These are phyloP conservation scores for Metridium senile DNA, from an alignment of 92 coral and sea anemone species.

Conservation along the genomic window DNA sequence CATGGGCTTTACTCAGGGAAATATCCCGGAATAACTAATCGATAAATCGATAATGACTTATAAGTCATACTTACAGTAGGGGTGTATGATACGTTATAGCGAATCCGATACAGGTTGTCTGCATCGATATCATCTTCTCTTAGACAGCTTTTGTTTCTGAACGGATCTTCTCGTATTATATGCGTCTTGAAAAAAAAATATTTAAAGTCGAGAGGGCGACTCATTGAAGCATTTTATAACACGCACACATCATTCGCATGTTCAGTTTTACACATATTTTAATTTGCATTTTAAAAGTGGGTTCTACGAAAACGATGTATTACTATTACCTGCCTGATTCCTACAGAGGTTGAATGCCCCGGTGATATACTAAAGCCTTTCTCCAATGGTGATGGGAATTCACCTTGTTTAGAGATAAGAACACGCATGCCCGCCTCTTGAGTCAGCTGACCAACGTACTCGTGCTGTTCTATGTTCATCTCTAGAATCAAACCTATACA, in stretches of 20 bases:
- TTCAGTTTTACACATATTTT: no score
- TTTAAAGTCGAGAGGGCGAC: no score
- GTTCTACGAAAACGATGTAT: no score
- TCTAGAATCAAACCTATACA: constrained; percentile 61
- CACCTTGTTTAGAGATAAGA: constrained; percentile 54
- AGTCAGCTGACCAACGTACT: constrained; percentile 56
- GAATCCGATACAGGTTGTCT: constrained; percentile 46
- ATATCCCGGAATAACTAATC: no score
- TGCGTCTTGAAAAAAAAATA: no score
- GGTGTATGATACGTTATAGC: constrained; percentile 56
- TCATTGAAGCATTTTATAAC: no score
- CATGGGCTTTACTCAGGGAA: no score
- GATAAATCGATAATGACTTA: no score
- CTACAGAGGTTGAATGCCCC: constrained; percentile 59
- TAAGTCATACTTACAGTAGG: constrained; percentile 42
- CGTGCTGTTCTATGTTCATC: constrained; percentile 64
- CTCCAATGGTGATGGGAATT: constrained; percentile 74
- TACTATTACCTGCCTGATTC: constrained; percentile 53
- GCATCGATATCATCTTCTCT: constrained; percentile 31
- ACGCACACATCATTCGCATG: no score
- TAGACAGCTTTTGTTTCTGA: constrained; percentile 55
- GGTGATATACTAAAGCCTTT: constrained; percentile 67
- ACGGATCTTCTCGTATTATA: constrained; percentile 65
- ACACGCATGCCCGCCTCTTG: constrained; percentile 74
- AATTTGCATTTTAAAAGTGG: no score